phyloP scores from a whole-genome alignment of 2,797 vertebrate species.

The Gallinago solitaria region DNA sequence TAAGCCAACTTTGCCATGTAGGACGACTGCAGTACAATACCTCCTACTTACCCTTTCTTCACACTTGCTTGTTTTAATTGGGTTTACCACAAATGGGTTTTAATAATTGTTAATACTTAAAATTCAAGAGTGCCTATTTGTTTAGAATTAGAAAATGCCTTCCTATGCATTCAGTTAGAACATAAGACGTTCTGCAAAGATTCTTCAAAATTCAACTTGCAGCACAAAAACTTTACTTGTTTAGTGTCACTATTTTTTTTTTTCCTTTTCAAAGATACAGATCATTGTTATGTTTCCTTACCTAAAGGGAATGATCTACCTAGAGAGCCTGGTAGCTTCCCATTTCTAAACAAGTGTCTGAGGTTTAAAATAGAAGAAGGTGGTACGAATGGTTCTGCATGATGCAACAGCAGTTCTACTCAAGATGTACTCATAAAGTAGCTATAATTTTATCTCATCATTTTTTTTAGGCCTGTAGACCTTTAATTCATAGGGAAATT shows the following conservation, averaged over 20 bases:
- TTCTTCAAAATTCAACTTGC: not conserved
- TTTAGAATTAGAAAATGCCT: not conserved
- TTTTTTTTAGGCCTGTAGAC: not conserved
- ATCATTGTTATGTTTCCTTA: not conserved
- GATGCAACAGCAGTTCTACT: not conserved
- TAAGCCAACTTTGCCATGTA: not conserved
- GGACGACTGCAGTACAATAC: not conserved
- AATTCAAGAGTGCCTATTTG: not conserved
- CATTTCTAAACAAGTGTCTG: not conserved
- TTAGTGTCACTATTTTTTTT: not conserved
- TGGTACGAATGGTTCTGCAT: not conserved
- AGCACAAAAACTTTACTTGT: not conserved
- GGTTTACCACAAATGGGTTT: not conserved
- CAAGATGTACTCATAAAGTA: not conserved
- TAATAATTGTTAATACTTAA: not conserved
- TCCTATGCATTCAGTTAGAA: not conserved
- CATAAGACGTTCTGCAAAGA: not conserved
- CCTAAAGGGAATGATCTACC: not conserved
- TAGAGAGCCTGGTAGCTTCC: not conserved
- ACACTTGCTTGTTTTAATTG: not conserved
- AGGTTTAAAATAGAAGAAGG: not conserved
- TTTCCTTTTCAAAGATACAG: not conserved
- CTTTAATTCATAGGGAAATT: not conserved
- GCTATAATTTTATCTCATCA: not conserved
- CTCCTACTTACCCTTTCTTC: not conserved